phyloP scores from a whole-genome alignment of 2,113 vertebrate species.

The Arothron firmamentum region DNA sequence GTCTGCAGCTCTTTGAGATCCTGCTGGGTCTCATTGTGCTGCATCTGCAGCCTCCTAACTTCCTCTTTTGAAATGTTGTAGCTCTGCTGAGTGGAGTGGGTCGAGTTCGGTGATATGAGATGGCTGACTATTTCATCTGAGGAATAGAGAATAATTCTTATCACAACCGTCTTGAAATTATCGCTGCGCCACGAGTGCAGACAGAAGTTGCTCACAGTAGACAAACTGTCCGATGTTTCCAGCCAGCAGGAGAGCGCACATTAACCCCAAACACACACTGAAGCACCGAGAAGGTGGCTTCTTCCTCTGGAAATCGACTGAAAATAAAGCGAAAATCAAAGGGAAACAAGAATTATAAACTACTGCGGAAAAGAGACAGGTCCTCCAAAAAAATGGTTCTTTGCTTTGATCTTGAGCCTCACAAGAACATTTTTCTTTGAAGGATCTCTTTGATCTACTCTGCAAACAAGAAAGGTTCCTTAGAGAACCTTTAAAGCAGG shows the following conservation, averaged over 20 bases:
- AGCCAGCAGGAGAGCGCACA: conserved; percentile 36
- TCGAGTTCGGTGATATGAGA: background rate
- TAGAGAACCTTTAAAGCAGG: too few relatives aligned
- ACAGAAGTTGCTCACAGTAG: conserved; percentile 31
- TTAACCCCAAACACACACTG: conserved; percentile 19
- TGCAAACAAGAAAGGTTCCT: too few relatives aligned
- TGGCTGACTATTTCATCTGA: conserved; percentile 24
- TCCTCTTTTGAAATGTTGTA: conserved; percentile 7
- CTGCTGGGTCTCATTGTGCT: background rate
- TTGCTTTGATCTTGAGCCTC: too few relatives aligned
- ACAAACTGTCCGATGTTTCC: conserved; percentile 36
- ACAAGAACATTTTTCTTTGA: too few relatives aligned
- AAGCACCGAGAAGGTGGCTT: background rate
- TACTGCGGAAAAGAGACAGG: background rate
- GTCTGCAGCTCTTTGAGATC: background rate
- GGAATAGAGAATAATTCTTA: background rate
- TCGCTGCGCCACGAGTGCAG: too few relatives aligned
- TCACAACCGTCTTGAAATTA: too few relatives aligned
- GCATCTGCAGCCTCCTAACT: background rate
- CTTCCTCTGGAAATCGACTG: conserved; percentile 1
- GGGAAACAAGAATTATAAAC: background rate
- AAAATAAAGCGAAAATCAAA: background rate
- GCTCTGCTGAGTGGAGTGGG: background rate
- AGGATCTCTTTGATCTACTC: too few relatives aligned
- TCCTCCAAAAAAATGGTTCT: too few relatives aligned